Conservation (phyloP, 2,113 vertebrate species). For the Romanogobio albipinnatus region DNA sequence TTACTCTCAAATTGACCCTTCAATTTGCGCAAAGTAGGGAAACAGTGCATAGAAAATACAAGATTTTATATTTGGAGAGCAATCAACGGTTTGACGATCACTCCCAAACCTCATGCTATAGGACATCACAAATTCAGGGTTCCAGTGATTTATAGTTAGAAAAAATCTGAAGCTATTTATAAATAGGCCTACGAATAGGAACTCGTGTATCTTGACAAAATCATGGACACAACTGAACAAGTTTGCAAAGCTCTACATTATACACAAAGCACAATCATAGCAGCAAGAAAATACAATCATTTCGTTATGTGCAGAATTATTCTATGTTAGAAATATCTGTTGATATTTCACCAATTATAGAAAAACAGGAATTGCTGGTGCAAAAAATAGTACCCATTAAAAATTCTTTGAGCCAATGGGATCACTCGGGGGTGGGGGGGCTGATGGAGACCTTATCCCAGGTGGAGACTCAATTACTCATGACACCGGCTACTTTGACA, state of each 20-base stretch:
- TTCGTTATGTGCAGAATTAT: background rate
- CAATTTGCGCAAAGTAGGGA: too few relatives aligned
- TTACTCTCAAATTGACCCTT: too few relatives aligned
- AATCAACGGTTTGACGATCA: background rate
- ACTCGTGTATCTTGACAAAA: background rate
- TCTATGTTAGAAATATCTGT: background rate
- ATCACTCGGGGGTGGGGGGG: too few relatives aligned
- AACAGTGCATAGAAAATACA: background rate
- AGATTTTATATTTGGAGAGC: background rate
- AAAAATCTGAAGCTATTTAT: background rate
- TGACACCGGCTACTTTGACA: too few relatives aligned
- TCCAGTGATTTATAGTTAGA: background rate
- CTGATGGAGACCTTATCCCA: too few relatives aligned
- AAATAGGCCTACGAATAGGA: background rate
- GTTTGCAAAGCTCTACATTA: background rate
- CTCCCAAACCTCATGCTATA: background rate
- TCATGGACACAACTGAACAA: background rate
- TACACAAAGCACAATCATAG: background rate
- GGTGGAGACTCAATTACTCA: too few relatives aligned
- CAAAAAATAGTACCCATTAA: too few relatives aligned
- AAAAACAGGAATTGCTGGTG: too few relatives aligned
- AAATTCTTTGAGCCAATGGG: too few relatives aligned
- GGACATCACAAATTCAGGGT: background rate
- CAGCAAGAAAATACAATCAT: background rate
- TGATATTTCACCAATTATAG: background rate